Conservation (phyloP, 2,797 vertebrate species). For the Hybognathus amarus region DNA sequence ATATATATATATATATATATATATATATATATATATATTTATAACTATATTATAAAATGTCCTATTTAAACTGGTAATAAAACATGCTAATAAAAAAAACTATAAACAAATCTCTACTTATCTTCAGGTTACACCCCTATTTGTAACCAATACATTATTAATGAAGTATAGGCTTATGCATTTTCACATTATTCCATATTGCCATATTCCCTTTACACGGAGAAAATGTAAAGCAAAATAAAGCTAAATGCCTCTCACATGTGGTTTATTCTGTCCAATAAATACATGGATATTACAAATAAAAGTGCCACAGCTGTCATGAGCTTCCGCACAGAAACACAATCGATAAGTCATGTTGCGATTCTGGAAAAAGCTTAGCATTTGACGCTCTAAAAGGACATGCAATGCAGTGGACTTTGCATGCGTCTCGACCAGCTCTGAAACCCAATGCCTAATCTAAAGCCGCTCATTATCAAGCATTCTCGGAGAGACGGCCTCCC, state of each 20-base stretch:
- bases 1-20: no score
- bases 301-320: neutral
- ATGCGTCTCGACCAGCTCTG: constrained; percentile 34
- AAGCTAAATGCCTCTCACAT: neutral
- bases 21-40: no score
- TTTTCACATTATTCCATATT: neutral
- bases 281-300: neutral
- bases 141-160: neutral
- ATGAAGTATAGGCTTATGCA: neutral
- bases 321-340: neutral
- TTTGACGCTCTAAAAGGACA: constrained; percentile 40
- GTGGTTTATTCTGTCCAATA: neutral
- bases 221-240: neutral
- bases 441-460: constrained; percentile 51
- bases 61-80: neutral
- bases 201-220: neutral
- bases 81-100: neutral
- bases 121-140: neutral
- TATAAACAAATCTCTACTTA: neutral
- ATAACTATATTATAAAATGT: no score
- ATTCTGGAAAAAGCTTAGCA: neutral
- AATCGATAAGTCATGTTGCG: neutral
- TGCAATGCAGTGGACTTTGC: constrained; percentile 36
- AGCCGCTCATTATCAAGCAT: constrained; percentile 63
- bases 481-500: constrained; percentile 50